Evolutionary conservation across 2,888 invertebrate species (phyloP), one percentile per base, ranked within the genome.

Genomic region (Sphinx pinastri): DNA sequence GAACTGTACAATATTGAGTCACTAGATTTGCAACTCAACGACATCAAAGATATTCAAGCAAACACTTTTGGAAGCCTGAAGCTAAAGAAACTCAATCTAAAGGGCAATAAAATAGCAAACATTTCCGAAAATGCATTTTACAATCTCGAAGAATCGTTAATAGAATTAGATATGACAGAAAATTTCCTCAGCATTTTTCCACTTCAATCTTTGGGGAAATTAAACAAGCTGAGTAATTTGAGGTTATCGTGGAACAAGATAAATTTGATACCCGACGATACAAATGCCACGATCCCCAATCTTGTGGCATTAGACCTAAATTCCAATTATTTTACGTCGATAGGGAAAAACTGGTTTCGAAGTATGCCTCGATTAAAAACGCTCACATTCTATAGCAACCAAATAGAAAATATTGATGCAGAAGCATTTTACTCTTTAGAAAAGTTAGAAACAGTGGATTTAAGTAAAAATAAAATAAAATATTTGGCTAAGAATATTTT

Each of bases 391-490:
- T 98, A 97, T 89, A 97, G 97, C 84, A 98, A 98, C 86, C 96
- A 96, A 70, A 97, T 99, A 68, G 96, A 97, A 81, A 92, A 94
- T 71, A 95, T 98, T 54, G 96, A 97, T 75, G 96, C 96, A 78
- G 96, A 97, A 82, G 96, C 97, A 14, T 98, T 99, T 88, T 92
- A 95, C 75, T 96, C 96, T 10, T 92, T 98, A 74, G 94, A 93
- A 69, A 95, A 96, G 79, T 92, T 99, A 70, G 97, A 98, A 91
- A 97, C 97, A 12, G 94, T 98, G 74, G 98, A 98, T 87, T 95
- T 99, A 82, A 98, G 98, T 83, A 97, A 97, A 87, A 99, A 98
- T 88, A 97, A 97, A 89, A 97, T 98, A 74, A 96, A 97, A 19
- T 95, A 95, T 75, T 93, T 98, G 73, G 96, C 97, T 77, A 94